Evolutionary conservation across 1,140 invertebrate species (phyloP).

Genomic region (Halyomorpha halys): DNA sequence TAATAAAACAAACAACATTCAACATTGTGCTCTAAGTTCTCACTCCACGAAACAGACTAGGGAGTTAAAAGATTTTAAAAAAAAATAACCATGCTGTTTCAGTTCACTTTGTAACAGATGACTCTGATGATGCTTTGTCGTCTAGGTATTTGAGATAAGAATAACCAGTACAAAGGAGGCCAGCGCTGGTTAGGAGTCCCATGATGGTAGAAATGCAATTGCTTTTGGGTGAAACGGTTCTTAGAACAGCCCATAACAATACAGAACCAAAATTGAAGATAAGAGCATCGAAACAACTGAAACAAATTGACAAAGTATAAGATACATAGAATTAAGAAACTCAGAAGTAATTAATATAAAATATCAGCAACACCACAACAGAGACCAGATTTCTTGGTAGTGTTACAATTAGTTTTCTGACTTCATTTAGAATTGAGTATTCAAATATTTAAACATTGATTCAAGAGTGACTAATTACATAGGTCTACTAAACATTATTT

Average conservation of each 20-base stretch:
- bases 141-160: conserved; percentile 46
- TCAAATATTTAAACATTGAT: too few species aligned
- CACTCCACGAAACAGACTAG: conserved; percentile 5
- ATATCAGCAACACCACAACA: too few species aligned
- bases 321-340: neutral
- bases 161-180: conserved; percentile 47
- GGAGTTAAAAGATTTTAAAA: neutral
- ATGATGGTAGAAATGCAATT: conserved; percentile 46
- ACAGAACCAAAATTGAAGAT: conserved; percentile 63
- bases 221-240: conserved; percentile 52
- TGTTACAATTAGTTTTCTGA: too few species aligned
- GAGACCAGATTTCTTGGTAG: too few species aligned
- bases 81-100: neutral
- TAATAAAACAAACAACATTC: neutral
- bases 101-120: neutral
- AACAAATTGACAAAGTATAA: neutral
- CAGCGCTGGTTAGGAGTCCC: conserved; percentile 48
- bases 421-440: too few species aligned
- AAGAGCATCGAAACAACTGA: conserved; percentile 49
- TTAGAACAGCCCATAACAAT: conserved; percentile 56
- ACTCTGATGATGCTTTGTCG: neutral
- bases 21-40: conserved; percentile 5
- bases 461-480: too few species aligned
- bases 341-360: too few species aligned
- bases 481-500: too few species aligned